Evolutionary conservation across 2,113 vertebrate species (phyloP).

Genomic region (Tinamus guttatus): DNA sequence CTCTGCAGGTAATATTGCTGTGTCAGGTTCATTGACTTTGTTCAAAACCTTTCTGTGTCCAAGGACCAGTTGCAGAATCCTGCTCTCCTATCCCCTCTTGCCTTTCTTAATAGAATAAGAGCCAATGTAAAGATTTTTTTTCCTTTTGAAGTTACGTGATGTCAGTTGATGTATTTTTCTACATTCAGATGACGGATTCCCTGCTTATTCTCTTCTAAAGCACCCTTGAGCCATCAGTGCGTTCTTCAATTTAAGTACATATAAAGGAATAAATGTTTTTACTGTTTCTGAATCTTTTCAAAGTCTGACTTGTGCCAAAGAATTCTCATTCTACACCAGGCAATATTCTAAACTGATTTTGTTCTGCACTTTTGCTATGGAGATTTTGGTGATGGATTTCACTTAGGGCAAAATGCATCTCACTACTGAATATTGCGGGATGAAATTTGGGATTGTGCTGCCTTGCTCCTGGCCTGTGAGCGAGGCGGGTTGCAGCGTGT

Average conservation of each 20-base stretch:
- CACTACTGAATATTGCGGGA: accelerated
- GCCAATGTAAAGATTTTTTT: not conserved
- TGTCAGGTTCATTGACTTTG: not conserved
- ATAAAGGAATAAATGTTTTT: not conserved
- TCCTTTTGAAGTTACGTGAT: not conserved
- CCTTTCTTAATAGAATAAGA: not conserved
- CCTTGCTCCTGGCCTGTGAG: accelerated
- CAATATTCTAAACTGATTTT: not conserved
- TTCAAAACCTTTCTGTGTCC: not conserved
- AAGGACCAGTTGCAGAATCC: not conserved
- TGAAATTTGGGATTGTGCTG: not conserved
- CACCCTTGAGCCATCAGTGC: not conserved
- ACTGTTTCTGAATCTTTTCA: not conserved
- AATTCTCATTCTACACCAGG: not conserved
- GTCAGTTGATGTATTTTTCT: not conserved
- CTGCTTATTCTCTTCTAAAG: not conserved
- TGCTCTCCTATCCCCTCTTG: not conserved
- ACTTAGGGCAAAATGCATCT: not conserved
- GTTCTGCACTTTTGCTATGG: not conserved
- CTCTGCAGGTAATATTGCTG: not conserved
- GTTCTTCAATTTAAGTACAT: not conserved
- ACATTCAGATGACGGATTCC: not conserved
- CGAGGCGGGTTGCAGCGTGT: not conserved
- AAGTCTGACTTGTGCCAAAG: not conserved
- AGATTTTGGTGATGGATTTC: not conserved